phyloP scores from a whole-genome alignment of 2,113 vertebrate species.

The Xenopus tropicalis region DNA sequence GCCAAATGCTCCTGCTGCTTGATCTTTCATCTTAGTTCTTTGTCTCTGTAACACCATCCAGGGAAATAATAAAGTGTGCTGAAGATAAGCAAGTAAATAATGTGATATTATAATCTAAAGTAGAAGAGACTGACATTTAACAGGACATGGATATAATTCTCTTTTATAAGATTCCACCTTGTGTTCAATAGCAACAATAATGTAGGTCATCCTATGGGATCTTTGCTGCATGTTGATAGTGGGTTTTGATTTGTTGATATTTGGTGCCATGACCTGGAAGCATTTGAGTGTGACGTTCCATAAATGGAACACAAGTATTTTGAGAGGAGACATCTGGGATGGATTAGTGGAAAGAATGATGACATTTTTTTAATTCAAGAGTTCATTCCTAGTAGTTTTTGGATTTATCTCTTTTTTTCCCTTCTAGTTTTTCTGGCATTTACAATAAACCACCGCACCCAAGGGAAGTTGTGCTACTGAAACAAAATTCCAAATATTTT shows the following conservation, averaged over 20 bases:
- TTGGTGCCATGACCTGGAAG: constrained; percentile 44
- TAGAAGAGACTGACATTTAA: background rate
- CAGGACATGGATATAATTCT: constrained; percentile 10
- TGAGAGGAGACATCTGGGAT: constrained; percentile 44
- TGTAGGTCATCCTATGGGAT: constrained; percentile 24
- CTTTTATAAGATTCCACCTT: background rate
- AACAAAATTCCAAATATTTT: constrained; percentile 45
- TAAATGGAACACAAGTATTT: constrained; percentile 45
- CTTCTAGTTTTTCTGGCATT: constrained; percentile 38
- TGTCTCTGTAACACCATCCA: background rate
- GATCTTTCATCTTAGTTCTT: background rate
- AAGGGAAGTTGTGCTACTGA: constrained; percentile 46
- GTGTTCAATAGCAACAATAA: constrained; percentile 11
- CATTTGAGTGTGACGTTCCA: constrained; percentile 25
- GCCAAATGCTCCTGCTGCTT: background rate
- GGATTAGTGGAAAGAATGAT: constrained; percentile 42
- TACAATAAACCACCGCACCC: constrained; percentile 36
- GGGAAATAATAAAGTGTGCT: background rate
- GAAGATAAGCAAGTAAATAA: background rate
- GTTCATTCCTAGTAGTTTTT: constrained; percentile 42
- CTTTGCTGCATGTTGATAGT: constrained; percentile 9
- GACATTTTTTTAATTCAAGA: constrained; percentile 25
- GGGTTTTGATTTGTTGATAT: constrained; percentile 32
- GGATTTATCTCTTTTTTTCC: constrained; percentile 24
- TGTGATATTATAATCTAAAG: background rate